These are phyloP conservation scores for Helogale parvula DNA, from an alignment of 2,113 vertebrate species.

Conservation along the genomic window DNA sequence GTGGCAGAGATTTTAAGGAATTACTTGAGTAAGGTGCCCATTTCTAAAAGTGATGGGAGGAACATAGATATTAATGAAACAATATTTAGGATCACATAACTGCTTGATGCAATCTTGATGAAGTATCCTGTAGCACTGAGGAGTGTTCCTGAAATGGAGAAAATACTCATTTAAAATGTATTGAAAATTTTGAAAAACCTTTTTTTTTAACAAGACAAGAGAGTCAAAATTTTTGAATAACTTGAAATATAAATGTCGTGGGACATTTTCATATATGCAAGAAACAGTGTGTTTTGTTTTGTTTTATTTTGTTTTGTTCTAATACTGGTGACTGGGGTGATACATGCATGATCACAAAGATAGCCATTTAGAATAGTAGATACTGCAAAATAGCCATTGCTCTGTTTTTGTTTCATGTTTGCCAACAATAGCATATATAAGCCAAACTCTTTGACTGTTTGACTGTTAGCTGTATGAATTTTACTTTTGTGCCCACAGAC, in stretches of 20 bases:
- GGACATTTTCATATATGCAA: neutral
- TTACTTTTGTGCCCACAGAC: neutral
- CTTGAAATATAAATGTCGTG: neutral
- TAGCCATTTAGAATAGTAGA: neutral
- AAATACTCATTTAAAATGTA: neutral
- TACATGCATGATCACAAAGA: neutral
- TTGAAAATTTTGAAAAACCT: neutral
- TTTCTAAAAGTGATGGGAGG: neutral
- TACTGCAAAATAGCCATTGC: neutral
- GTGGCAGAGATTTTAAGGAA: conserved; percentile 46
- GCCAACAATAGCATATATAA: neutral
- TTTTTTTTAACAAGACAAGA: neutral
- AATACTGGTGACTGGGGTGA: neutral
- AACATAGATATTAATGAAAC: neutral
- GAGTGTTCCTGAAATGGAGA: neutral
- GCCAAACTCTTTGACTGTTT: neutral
- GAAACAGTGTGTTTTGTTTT: neutral
- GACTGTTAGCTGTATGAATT: neutral
- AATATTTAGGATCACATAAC: neutral
- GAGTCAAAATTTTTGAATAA: neutral
- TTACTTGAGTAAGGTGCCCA: neutral
- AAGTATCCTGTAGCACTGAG: neutral
- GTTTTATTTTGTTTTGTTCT: neutral
- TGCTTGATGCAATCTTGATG: neutral
- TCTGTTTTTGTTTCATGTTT: neutral